Evolutionary conservation across 2,797 vertebrate species (phyloP).

Genomic region (Microctenopoma stevenorrisi): DNA sequence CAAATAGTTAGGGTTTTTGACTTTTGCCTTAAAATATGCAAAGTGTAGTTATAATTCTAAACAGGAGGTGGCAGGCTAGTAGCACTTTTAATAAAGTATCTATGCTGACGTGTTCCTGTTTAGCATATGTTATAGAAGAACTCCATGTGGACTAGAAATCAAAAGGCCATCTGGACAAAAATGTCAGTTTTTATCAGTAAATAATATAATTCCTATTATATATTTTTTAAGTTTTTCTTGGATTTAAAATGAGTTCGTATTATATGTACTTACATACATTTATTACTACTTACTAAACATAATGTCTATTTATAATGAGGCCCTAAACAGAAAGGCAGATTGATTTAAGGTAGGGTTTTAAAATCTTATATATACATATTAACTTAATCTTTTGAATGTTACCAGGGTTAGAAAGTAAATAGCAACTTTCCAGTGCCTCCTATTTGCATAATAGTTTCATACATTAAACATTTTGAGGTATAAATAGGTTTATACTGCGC

Average conservation of each 20-base stretch:
- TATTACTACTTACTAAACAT: too few relatives aligned
- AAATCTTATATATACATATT: background rate
- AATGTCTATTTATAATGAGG: background rate
- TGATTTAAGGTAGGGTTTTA: background rate
- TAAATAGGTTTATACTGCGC: background rate
- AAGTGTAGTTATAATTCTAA: conserved; percentile 38
- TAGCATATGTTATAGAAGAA: background rate
- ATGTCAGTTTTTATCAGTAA: background rate
- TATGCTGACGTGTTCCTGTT: conserved; percentile 50
- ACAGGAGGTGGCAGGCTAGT: conserved; percentile 57
- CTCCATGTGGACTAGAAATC: background rate
- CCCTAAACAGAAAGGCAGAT: background rate
- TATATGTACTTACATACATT: too few relatives aligned
- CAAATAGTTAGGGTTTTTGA: background rate
- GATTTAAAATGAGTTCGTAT: too few relatives aligned
- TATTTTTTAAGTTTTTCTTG: too few relatives aligned
- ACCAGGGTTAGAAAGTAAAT: background rate
- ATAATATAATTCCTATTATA: too few relatives aligned
- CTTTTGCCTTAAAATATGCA: background rate
- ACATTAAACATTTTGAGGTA: too few relatives aligned
- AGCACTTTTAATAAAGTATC: background rate
- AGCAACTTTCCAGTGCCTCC: conserved; percentile 3
- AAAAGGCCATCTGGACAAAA: background rate
- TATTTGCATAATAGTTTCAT: background rate
- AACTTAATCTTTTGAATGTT: background rate